Conservation (phyloP, 1,140 invertebrate species). For the Drosophila insularis region DNA sequence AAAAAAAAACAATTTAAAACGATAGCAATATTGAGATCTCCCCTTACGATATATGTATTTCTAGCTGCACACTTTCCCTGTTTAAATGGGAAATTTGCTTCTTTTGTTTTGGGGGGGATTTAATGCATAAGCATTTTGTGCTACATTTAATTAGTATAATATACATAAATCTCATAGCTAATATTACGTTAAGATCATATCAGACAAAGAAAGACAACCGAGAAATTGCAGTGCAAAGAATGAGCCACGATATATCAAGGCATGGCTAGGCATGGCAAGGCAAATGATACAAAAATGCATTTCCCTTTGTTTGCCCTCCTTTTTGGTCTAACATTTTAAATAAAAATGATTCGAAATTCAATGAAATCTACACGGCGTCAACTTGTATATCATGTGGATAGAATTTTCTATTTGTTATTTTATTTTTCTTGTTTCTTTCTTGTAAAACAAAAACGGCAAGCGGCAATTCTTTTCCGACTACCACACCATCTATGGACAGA, state of each 20-base stretch:
- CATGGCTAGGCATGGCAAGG: neutral
- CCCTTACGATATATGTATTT: no score
- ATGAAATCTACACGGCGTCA: conserved; percentile 64
- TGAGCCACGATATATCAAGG: neutral
- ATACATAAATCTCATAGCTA: conserved; percentile 69
- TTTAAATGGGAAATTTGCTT: conserved; percentile 1
- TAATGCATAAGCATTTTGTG: conserved; percentile 37
- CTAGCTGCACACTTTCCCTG: no score
- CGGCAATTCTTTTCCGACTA: conserved; percentile 36
- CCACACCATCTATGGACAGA: conserved; percentile 75
- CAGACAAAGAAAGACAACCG: conserved; percentile 51
- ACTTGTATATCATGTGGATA: conserved; percentile 54
- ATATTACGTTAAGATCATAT: conserved; percentile 77
- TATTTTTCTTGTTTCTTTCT: no score
- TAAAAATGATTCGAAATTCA: conserved; percentile 57
- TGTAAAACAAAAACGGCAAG: neutral
- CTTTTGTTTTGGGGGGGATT: neutral
- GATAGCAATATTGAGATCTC: no score
- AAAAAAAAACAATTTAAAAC: conserved; percentile 16
- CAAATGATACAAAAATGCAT: neutral
- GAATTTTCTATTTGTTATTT: conserved; percentile 28
- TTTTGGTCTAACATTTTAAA: conserved; percentile 18
- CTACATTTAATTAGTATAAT: conserved; percentile 63
- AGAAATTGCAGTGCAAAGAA: conserved; percentile 58
- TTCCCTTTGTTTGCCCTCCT: neutral